These are phyloP conservation scores for Holacanthella duospinosa DNA, from an alignment of 2,888 invertebrate genomes.

Conservation along the genomic window DNA sequence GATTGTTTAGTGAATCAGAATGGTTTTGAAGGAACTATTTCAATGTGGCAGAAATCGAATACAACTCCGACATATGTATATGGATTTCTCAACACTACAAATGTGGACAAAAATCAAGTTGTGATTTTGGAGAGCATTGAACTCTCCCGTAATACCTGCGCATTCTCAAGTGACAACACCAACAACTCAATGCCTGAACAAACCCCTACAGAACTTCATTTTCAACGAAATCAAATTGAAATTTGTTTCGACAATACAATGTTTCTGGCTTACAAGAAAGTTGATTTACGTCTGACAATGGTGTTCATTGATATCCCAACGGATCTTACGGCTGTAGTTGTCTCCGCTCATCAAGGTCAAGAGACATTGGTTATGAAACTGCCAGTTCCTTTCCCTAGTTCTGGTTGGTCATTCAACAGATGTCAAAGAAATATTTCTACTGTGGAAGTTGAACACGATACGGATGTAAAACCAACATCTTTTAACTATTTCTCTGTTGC, in stretches of 20 bases:
- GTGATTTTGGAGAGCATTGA: not conserved
- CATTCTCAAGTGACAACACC: not conserved
- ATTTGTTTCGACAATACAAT: conserved; percentile 23
- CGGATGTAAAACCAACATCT: no score
- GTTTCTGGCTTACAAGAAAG: conserved; percentile 27
- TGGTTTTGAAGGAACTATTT: conserved; percentile 25
- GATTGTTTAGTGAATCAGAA: conserved; percentile 28
- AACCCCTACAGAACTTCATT: not conserved
- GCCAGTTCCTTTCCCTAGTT: not conserved
- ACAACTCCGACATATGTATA: conserved; percentile 1
- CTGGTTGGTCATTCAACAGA: not conserved
- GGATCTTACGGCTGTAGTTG: conserved; percentile 27
- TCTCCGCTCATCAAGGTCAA: conserved; percentile 30
- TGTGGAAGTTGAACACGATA: no score
- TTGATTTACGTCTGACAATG: conserved; percentile 29
- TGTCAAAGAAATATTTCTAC: no score
- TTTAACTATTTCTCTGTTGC: no score
- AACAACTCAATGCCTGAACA: not conserved
- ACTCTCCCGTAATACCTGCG: not conserved
- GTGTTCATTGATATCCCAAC: conserved; percentile 25
- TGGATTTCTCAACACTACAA: not conserved
- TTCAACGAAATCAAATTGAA: conserved; percentile 14
- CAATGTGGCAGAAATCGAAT: conserved; percentile 14
- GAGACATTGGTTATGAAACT: conserved; percentile 24
- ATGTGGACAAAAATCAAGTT: not conserved